Conservation (phyloP, 2,797 vertebrate species). For the Potorous gilbertii region DNA sequence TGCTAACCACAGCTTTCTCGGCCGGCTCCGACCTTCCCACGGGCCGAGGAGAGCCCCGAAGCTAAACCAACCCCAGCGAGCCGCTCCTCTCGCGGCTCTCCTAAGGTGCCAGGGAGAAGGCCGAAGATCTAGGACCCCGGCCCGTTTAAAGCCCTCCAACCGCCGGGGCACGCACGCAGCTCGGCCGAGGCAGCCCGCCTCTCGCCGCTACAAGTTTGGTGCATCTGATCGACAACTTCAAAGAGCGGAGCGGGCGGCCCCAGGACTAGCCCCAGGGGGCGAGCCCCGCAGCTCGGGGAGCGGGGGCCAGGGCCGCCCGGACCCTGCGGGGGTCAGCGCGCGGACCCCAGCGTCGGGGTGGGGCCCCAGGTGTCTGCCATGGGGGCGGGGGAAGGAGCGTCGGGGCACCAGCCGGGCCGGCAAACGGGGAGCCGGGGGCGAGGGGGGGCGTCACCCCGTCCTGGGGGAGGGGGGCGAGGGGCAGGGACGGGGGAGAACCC, state of each 20-base stretch:
- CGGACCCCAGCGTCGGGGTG: not conserved
- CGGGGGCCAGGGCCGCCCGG: not conserved
- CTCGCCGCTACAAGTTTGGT: not conserved
- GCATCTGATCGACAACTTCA: not conserved
- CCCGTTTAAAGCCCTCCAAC: not conserved
- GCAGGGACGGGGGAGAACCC: not conserved
- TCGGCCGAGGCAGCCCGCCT: not conserved
- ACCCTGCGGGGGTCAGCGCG: not conserved
- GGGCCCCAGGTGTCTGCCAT: not conserved
- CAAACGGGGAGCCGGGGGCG: too few relatives aligned
- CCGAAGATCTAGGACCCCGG: not conserved
- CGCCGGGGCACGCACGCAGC: rapidly evolving
- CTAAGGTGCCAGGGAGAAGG: not conserved
- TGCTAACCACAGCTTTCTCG: slow-evolving; percentile 40
- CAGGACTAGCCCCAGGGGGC: not conserved
- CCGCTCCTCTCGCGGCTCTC: not conserved
- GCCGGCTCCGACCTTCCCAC: not conserved
- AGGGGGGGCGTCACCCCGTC: not conserved
- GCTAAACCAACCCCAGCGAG: not conserved
- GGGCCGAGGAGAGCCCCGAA: not conserved
- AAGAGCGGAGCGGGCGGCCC: not conserved
- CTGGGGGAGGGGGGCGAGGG: not conserved
- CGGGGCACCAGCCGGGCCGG: not conserved
- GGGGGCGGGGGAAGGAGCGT: not conserved
- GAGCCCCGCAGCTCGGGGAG: not conserved